Evolutionary conservation across 2,888 invertebrate genomes (phyloP).

Genomic region (Sminthurinus aureus): DNA sequence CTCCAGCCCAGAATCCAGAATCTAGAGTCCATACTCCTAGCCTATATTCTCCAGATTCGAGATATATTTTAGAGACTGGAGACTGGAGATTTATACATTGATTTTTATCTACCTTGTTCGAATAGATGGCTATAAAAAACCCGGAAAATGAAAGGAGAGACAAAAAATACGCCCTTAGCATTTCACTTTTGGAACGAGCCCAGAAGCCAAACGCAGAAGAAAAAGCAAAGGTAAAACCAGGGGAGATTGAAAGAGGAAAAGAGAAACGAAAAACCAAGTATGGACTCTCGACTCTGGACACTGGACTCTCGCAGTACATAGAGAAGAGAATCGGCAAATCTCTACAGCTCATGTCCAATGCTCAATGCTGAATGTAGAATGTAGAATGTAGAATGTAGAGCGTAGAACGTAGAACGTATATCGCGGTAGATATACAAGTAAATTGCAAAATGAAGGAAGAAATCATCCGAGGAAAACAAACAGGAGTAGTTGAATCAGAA

Average conservation of each 20-base stretch:
- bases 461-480: constrained; percentile 43
- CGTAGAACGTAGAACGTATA: too few relatives aligned
- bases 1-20: too few relatives aligned
- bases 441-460: constrained; percentile 30
- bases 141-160: not conserved
- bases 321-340: too few relatives aligned
- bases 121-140: not conserved
- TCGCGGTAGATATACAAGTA: too few relatives aligned
- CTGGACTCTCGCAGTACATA: too few relatives aligned
- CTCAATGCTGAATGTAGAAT: too few relatives aligned
- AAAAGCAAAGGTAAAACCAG: constrained; percentile 9
- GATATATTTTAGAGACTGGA: too few relatives aligned
- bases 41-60: too few relatives aligned
- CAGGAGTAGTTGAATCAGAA: constrained; percentile 22
- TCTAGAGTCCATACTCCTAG: too few relatives aligned
- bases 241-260: constrained; percentile 15
- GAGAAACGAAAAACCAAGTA: not conserved
- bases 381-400: too few relatives aligned
- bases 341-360: too few relatives aligned
- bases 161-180: not conserved
- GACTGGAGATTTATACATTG: not conserved
- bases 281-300: not conserved
- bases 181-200: not conserved
- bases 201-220: not conserved
- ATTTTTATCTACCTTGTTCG: not conserved